Evolutionary conservation across 2,888 invertebrate genomes (phyloP), one percentile per base, ranked within the genome.

Genomic region (Cephonodes hylas): DNA sequence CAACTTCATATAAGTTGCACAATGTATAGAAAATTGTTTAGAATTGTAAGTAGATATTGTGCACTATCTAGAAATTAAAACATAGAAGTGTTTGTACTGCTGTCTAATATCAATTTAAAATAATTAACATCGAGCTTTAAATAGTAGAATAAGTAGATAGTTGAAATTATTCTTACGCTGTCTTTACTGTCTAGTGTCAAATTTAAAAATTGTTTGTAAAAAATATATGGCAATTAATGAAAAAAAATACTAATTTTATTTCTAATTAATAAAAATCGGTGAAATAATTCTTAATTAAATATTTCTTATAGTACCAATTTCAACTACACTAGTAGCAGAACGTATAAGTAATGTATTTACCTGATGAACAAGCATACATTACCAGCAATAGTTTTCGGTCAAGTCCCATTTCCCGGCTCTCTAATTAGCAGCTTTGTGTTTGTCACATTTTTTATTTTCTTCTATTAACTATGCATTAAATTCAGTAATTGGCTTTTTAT

Each of bases 241-340:
- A 34, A 22, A 56, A 58, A 53, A 42, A 59, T 42, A 61, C 59
- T 62, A 53, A 18, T 18, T 27, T n/a, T 10, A 46, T 48, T 53
- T n/a, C n/a, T n/a, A n/a, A n/a, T n/a, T n/a, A n/a, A n/a, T n/a
- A n/a, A n/a, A n/a, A n/a, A n/a, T n/a, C n/a, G n/a, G n/a, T n/a
- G n/a, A n/a, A n/a, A n/a, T n/a, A n/a, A n/a, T n/a, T n/a, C n/a
- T n/a, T n/a, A n/a, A n/a, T n/a, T n/a, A n/a, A n/a, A n/a, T n/a
- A n/a, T n/a, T n/a, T n/a, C n/a, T n/a, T n/a, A n/a, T n/a, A n/a
- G n/a, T n/a, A n/a, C n/a, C n/a, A n/a, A n/a, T n/a, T n/a, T n/a
- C n/a, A n/a, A n/a, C n/a, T n/a, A n/a, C n/a, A n/a, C n/a, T n/a
- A n/a, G n/a, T n/a, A n/a, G n/a, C n/a, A n/a, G n/a, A n/a, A n/a